Evolutionary conservation across 2,797 vertebrate genomes (phyloP).

Genomic region (Pachyuromys duprasi): DNA sequence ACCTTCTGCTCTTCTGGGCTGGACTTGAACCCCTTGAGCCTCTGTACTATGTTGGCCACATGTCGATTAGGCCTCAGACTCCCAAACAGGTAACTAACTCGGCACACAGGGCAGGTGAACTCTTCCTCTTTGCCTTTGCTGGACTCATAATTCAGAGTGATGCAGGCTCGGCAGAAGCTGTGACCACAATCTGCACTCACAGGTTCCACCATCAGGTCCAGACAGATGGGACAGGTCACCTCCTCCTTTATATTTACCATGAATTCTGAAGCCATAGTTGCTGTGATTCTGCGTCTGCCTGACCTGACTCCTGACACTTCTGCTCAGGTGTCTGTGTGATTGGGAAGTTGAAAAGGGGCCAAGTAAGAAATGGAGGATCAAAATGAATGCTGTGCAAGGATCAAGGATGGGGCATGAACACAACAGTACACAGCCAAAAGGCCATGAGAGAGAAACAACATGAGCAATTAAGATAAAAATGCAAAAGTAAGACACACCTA

Average conservation of each 20-base stretch:
- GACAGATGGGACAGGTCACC: slow-evolving; percentile 71
- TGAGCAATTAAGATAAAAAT: neutral
- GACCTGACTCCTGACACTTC: neutral
- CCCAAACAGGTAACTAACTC: neutral
- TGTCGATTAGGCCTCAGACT: slow-evolving; percentile 29
- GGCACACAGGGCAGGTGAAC: slow-evolving; percentile 67
- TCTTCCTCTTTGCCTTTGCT: neutral
- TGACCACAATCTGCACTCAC: slow-evolving; percentile 67
- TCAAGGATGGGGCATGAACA: neutral
- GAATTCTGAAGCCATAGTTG: slow-evolving; percentile 49
- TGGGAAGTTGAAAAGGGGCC: neutral
- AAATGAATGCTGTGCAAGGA: neutral
- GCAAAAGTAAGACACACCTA: neutral
- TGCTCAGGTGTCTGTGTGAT: slow-evolving; percentile 2
- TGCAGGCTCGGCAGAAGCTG: slow-evolving; percentile 70
- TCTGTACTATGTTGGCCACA: slow-evolving; percentile 57
- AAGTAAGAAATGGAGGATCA: neutral
- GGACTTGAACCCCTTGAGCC: neutral
- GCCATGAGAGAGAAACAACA: neutral
- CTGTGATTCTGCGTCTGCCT: neutral
- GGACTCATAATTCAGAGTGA: neutral
- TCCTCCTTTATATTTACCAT: neutral
- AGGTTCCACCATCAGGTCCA: slow-evolving; percentile 50
- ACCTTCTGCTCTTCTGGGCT: neutral
- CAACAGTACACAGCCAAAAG: neutral